A percentile compares a stretch with the other conserved stretches of the same genome.
Conservation (phyloP, 2,797 vertebrate species). For the Todus mexicanus region DNA sequence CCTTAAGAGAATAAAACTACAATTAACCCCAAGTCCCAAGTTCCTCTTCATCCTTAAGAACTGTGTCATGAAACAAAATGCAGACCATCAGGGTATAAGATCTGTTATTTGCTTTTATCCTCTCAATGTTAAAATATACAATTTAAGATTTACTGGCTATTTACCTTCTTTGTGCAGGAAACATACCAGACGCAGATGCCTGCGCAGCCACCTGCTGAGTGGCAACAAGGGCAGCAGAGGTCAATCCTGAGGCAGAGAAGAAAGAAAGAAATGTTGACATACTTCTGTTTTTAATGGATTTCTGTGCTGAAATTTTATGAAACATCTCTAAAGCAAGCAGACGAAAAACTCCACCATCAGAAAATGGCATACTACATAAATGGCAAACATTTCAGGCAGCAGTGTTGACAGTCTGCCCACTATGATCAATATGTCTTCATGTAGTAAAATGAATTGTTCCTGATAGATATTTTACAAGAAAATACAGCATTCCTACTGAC, state of each 20-base stretch:
- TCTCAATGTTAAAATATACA: background rate
- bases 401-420: background rate
- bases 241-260: constrained; percentile 77
- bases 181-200: constrained; percentile 88
- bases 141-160: constrained; percentile 26
- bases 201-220: constrained; percentile 92
- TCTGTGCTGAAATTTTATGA: constrained; percentile 16
- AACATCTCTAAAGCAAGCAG: background rate
- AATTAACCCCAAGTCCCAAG: background rate
- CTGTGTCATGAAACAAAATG: background rate
- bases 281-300: constrained; percentile 17
- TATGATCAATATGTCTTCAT: background rate
- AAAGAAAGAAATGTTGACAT: constrained; percentile 38
- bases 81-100: background rate
- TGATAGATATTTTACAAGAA: constrained; percentile 46
- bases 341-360: background rate
- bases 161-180: constrained; percentile 85
- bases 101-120: background rate
- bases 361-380: background rate
- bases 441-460: background rate
- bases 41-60: background rate
- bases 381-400: background rate
- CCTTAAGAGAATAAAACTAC: background rate
- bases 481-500: constrained; percentile 16
- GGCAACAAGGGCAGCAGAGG: constrained; percentile 90